phyloP scores from a whole-genome alignment of 1,140 invertebrate genomes.

The Thaumatotibia leucotreta region DNA sequence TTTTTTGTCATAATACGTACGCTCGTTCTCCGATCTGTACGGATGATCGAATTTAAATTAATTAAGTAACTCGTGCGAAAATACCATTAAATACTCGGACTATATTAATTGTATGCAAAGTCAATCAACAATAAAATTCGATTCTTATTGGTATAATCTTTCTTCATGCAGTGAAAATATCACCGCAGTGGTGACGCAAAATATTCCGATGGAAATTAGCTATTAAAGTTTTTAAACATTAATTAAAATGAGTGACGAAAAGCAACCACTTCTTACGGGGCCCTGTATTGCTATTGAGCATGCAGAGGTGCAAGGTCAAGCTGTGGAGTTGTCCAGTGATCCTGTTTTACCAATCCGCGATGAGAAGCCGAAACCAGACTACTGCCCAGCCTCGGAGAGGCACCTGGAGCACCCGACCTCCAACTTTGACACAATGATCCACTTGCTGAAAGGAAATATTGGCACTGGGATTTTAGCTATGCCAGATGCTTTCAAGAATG shows the following conservation, averaged over 20 bases:
- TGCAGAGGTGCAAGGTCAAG: constrained; percentile 41
- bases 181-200: not conserved
- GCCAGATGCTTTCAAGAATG: constrained; percentile 90
- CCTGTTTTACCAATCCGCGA: constrained; percentile 44
- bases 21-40: not conserved
- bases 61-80: not conserved
- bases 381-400: constrained; percentile 81
- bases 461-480: constrained; percentile 91
- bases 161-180: not conserved
- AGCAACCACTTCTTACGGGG: constrained; percentile 71
- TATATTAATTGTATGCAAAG: not conserved
- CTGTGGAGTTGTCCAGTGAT: constrained; percentile 48
- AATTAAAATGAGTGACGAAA: constrained; percentile 72
- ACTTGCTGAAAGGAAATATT: constrained; percentile 89
- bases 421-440: constrained; percentile 88
- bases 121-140: not conserved
- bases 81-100: not conserved
- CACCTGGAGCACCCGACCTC: constrained; percentile 85
- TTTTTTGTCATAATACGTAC: not conserved
- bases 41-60: not conserved
- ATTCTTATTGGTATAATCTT: not conserved
- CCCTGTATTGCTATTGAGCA: constrained; percentile 63
- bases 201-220: not conserved
- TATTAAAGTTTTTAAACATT: constrained; percentile 10
- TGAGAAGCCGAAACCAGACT: constrained; percentile 64